Evolutionary conservation across 64 coral and sea anemone species (phyloP).

Genomic region (Trachythela sp.): DNA sequence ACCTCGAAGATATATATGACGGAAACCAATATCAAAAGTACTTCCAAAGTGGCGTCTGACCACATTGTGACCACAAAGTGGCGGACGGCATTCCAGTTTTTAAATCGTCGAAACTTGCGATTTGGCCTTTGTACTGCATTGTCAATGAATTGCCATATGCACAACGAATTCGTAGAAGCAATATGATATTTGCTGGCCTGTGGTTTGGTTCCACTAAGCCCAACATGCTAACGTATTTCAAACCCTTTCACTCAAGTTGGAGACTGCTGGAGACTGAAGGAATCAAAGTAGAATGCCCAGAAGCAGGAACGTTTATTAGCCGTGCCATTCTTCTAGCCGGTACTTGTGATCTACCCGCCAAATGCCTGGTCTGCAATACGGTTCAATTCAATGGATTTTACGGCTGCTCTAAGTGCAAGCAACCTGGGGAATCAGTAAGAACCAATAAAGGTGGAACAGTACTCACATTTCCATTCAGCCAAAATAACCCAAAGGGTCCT

Average conservation of each 20-base stretch:
- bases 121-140: constrained; percentile 51
- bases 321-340: constrained; percentile 30
- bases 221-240: constrained; percentile 46
- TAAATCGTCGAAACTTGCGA: constrained; percentile 48
- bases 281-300: neutral
- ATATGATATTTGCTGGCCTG: constrained; percentile 58
- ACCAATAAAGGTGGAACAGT: neutral
- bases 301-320: neutral
- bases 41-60: neutral
- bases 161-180: constrained; percentile 30
- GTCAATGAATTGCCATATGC: constrained; percentile 52
- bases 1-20: neutral
- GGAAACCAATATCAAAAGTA: neutral
- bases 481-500: neutral
- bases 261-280: constrained; percentile 38
- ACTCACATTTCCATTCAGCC: neutral
- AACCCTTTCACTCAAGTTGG: constrained; percentile 30
- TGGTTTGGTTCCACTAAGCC: constrained; percentile 57
- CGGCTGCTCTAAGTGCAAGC: constrained; percentile 49
- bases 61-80: neutral
- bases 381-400: constrained; percentile 54
- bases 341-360: constrained; percentile 50
- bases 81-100: constrained; percentile 53
- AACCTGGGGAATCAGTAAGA: constrained; percentile 41
- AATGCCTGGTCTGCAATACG: constrained; percentile 32